These are phyloP conservation scores for Maconellicoccus hirsutus DNA, from an alignment of 1,140 invertebrate genomes.

Conservation along the genomic window DNA sequence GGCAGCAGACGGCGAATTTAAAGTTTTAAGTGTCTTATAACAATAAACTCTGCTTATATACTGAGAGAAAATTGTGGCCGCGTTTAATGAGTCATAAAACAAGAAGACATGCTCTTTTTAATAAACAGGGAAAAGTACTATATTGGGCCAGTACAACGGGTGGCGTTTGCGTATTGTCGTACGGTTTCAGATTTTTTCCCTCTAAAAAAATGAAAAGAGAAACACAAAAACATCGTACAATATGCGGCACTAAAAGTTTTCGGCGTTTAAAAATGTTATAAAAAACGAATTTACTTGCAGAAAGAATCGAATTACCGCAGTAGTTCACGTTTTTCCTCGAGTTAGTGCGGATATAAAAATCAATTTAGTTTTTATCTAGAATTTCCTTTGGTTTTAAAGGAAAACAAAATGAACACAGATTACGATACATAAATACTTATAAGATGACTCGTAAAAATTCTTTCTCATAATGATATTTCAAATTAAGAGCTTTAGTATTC, in stretches of 20 bases:
- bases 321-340: background rate
- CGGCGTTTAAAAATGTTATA: background rate
- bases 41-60: background rate
- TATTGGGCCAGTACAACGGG: background rate
- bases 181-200: background rate
- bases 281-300: background rate
- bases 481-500: background rate
- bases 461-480: background rate
- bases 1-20: background rate
- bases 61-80: background rate
- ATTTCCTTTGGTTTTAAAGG: background rate
- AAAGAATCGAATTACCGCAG: background rate
- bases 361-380: background rate
- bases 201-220: background rate
- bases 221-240: background rate
- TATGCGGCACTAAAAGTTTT: background rate
- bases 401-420: background rate
- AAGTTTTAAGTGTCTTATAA: background rate
- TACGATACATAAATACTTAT: background rate
- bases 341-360: background rate
- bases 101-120: background rate
- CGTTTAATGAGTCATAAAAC: constrained; percentile 9
- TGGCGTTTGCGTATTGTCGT: background rate
- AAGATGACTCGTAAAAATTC: background rate
- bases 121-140: background rate